phyloP scores from a whole-genome alignment of 2,888 invertebrate genomes.

The Nipponacmea schrenckii region DNA sequence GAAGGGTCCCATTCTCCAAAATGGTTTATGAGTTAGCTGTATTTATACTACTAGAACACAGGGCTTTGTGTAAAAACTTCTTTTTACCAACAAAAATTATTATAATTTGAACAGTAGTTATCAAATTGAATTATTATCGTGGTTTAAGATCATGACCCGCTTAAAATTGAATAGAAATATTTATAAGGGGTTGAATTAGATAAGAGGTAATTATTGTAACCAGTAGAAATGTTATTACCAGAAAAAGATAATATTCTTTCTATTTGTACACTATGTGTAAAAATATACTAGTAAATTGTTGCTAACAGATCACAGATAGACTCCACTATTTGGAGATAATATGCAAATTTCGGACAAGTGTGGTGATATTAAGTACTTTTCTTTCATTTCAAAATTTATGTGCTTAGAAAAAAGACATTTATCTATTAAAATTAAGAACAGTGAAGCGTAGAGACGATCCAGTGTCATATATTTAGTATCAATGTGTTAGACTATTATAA shows the following conservation, averaged over 20 bases:
- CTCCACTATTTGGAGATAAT: not conserved
- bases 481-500: no score
- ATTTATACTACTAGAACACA: not conserved
- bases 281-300: not conserved
- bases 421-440: no score
- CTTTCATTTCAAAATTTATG: no score
- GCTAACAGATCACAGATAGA: slow-evolving; percentile 2
- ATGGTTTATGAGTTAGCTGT: not conserved
- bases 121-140: not conserved
- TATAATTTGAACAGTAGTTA: slow-evolving; percentile 4
- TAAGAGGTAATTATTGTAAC: not conserved
- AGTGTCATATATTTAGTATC: no score
- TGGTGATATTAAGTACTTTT: no score
- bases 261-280: not conserved
- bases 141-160: not conserved
- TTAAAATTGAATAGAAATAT: not conserved
- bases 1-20: not conserved
- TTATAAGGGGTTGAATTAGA: not conserved
- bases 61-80: not conserved
- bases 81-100: slow-evolving; percentile 2
- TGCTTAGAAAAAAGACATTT: no score
- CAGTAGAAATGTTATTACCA: not conserved
- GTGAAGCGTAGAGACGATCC: no score
- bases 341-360: not conserved
- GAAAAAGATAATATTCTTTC: not conserved